Evolutionary conservation across 1,140 invertebrate genomes (phyloP).

Genomic region (Bombyx mandarina): DNA sequence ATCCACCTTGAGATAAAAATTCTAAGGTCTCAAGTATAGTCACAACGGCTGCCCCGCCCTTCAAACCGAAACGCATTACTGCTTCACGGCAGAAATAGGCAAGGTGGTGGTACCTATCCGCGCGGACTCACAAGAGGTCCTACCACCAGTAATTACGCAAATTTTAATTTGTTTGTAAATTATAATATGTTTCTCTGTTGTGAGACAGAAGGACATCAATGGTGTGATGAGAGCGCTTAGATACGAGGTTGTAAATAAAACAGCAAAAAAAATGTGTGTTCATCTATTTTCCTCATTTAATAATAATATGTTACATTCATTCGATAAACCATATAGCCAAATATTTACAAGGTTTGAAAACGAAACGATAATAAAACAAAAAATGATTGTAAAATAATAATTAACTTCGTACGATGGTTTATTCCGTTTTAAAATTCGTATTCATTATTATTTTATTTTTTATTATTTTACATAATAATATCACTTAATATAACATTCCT

Average conservation of each 20-base stretch:
- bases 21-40: too few relatives aligned
- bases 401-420: conserved; percentile 32
- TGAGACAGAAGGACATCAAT: too few relatives aligned
- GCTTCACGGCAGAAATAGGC: too few relatives aligned
- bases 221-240: not conserved
- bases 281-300: conserved; percentile 71
- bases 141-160: too few relatives aligned
- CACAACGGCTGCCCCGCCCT: too few relatives aligned
- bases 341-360: conserved; percentile 59
- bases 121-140: too few relatives aligned
- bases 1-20: too few relatives aligned
- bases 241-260: conserved; percentile 36
- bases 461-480: conserved; percentile 45
- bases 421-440: conserved; percentile 66
- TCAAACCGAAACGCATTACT: too few relatives aligned
- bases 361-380: conserved; percentile 54
- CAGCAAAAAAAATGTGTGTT: conserved; percentile 62
- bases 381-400: conserved; percentile 11
- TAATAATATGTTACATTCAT: conserved; percentile 71
- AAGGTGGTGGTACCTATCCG: too few relatives aligned
- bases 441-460: conserved; percentile 30
- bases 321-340: conserved; percentile 70
- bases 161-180: too few relatives aligned
- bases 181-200: too few relatives aligned
- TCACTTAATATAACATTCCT: conserved; percentile 58